Evolutionary conservation across 2,113 vertebrate species (phyloP), one percentile per base, ranked within the genome.

Genomic region (Butorides virescens): DNA sequence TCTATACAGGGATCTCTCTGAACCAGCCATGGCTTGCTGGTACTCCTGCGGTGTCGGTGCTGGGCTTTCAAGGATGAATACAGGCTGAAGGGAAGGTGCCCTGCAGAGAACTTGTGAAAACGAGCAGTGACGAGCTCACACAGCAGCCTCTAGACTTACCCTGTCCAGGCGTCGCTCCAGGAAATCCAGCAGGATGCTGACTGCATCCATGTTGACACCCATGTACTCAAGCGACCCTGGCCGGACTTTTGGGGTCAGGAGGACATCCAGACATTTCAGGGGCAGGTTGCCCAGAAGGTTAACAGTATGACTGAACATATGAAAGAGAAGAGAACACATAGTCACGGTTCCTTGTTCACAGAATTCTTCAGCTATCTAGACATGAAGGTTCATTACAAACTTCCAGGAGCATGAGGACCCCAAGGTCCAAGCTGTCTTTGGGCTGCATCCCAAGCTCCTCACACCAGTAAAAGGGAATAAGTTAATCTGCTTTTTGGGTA

Each of bases 261-360:
- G 98, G 10, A 99, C 98, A 6, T 99, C 99, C 98, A 99, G 80
- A 97, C 99, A 99, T 12, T 97, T 98, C 82, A 99, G 97, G 7
- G 99, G 99, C 86, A 99, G 96, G 96, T 99, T 99, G 39, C 99
- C 99, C 71, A 99, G 91, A n/a, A 99, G 97, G 87, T 99, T 99
- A 66, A 99, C 98, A 0, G 98, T 98, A 61, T 99, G 99, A 75
- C 99, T 99, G 85, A 67, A 86, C 0, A 2, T 0, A 53, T 39
- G 20, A 50, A 81, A n/a, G 55, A 63, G 46, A 49, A 91, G 26
- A 52, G 47, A 67, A 56, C 46, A 53, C 30, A 5, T 0, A 16
- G 25, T 12, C 59, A 58, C 0, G 5, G 71, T 55, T 26, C 47
- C 77, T 13, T 67, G 82, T 18, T 71, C 68, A 55, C 50, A 19